Conservation (phyloP, 2,113 vertebrate species). For the Phrynosoma platyrhinos region DNA sequence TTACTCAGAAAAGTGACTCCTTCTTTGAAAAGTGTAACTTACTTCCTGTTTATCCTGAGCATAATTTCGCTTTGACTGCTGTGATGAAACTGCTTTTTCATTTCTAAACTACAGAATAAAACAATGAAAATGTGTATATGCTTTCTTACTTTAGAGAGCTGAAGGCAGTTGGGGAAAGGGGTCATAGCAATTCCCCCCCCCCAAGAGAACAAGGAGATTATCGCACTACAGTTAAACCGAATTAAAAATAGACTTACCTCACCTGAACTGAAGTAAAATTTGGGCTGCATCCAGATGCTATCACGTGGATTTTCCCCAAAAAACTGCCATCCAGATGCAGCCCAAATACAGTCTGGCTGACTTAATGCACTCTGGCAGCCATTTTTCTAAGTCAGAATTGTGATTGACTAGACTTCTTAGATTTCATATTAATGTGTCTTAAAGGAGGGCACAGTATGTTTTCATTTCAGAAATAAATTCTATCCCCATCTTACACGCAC, state of each 20-base stretch:
- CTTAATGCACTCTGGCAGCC: no score
- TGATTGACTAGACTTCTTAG: not conserved
- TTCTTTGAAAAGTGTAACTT: constrained; percentile 30
- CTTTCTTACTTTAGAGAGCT: not conserved
- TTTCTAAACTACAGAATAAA: not conserved
- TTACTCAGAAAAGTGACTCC: constrained; percentile 29
- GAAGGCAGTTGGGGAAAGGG: not conserved
- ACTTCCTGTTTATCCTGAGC: constrained; percentile 33
- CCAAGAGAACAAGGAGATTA: not conserved
- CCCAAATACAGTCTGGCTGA: no score
- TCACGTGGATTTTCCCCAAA: no score
- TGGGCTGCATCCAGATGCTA: no score
- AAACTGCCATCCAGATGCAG: no score
- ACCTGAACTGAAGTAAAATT: no score
- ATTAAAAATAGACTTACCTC: no score
- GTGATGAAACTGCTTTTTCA: not conserved
- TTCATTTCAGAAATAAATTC: not conserved
- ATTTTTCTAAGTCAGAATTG: not conserved
- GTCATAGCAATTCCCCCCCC: not conserved
- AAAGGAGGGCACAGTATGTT: not conserved
- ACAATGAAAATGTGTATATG: not conserved
- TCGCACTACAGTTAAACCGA: no score
- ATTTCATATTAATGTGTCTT: not conserved
- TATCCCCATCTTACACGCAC: not conserved
- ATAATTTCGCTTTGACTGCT: constrained; percentile 13